Evolutionary conservation across 64 coral and sea anemone genomes (phyloP), one percentile per base, ranked within the genome.

Genomic region (Porites lutea): DNA sequence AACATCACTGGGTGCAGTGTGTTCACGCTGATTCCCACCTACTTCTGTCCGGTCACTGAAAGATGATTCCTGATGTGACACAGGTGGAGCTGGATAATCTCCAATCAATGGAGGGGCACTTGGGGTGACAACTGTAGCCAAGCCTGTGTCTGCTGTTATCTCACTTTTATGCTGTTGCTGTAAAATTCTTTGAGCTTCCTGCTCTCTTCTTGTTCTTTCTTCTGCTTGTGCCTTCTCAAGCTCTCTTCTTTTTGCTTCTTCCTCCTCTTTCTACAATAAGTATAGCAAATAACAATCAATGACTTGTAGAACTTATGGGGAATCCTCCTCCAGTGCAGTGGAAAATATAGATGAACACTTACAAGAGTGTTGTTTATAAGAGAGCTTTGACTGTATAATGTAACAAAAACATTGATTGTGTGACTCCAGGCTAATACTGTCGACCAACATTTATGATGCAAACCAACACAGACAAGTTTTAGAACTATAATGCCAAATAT

Each of bases 61-160:
- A 21, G 22, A 90, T 18, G 68, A 50, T 18, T 22, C 91, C 20
- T 53, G 64, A 48, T 69, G 78, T 14, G 68, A 73, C 21, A 73
- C 84, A 53, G 92, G 92, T 51, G 95, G 88, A 8, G 76, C 59
- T 45, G 92, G 95, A 43, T 87, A 97, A 47, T 97, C 83, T 3
- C 92, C 95, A 84, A 97, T 97, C 22, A 93, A 45, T 72, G 90
- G 71, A 21, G 89, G 79, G 9, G 87, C 86, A 84, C 61, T 84
- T 5, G 81, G 81, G 48, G n/a, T 46, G 43, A 82, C 79, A 3
- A 16, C 60, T 37, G 27, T 37, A 8, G 13, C 27, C 4, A 65
- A 15, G 37, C 60, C 79, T 10, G 43, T 58, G 37, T 75, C 45
- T 37, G 27, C 27, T 23, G 72, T 18, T 10, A n/a, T 59, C 15